Evolutionary conservation across 1,140 invertebrate species (phyloP).

Genomic region (Colletes latitarsis): DNA sequence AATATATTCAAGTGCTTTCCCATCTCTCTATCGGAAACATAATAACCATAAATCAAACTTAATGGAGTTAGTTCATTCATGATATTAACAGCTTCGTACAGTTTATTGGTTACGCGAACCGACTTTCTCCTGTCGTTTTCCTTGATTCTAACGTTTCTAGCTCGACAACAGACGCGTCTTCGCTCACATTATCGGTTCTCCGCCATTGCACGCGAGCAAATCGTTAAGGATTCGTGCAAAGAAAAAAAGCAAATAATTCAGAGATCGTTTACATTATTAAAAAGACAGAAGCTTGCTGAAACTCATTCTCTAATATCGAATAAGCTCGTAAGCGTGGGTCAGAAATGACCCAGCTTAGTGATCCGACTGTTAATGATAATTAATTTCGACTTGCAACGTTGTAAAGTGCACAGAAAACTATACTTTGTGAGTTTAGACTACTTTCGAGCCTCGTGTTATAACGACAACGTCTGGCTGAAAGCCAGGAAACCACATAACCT

Average conservation of each 20-base stretch:
- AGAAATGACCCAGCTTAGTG: no score
- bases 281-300: no score
- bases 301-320: no score
- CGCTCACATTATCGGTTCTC: neutral
- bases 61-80: neutral
- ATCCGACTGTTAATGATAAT: neutral
- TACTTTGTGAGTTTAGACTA: neutral
- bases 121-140: slow-evolving; percentile 6
- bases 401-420: neutral
- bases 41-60: neutral
- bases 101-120: slow-evolving; percentile 3
- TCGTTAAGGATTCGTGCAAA: neutral
- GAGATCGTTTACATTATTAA: no score
- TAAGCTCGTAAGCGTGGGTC: no score
- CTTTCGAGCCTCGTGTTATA: slow-evolving; percentile 6
- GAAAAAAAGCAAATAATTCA: neutral
- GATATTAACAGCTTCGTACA: neutral
- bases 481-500: slow-evolving; percentile 16
- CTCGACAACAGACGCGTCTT: neutral
- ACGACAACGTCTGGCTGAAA: neutral
- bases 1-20: neutral
- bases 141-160: neutral
- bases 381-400: neutral
- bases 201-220: neutral
- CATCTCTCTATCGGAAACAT: neutral